Base-by-base conservation (phyloP, 2,113 vertebrate genomes). In the Donacobius atricapilla region DNA sequence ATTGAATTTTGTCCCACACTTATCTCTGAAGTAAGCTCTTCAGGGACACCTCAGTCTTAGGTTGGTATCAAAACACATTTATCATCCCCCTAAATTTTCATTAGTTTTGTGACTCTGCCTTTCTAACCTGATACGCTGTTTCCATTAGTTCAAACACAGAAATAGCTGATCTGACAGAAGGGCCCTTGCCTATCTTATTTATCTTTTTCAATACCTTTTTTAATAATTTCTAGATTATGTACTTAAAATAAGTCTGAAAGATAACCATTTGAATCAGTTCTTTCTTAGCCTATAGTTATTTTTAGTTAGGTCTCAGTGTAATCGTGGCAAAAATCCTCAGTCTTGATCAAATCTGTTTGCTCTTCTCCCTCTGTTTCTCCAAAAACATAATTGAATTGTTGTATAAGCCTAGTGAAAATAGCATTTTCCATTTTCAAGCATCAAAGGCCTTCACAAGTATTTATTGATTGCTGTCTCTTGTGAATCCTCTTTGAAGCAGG, bases 401-500 rank as follows among this genome's bases (percentile, higher is more conserved):
- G 64, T 77, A 35, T n/a, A 70, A 58, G 44, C 70, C 48, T 83
- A 42, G 56, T 57, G 78, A 93, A 97, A 95, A 88, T 12, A 96
- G 50, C 18, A 47, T 95, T 97, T 97, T 96, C 88, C 42, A 77
- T 91, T 95, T 92, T 82, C 78, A 93, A 89, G 66, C 77, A 91
- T 92, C 86, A 96, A 88, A 96, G 50, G 50, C 64, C 75, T 87
- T 87, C 65, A 61, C 40, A 61, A 88, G 69, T 42, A 63, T 90
- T 94, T 94, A 94, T 94, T 77, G 89, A 96, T 96, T 91, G 56
- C 51, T 9, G 3, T 70, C 57, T 70, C 56, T 84, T 65, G 71
- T 24, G 68, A 94, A 87, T 82, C 54, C 13, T 51, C 70, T 96
- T 77, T 90, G 93, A 96, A 89, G 58, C 51, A 84, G 65, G 65